Base-by-base conservation (phyloP, 2,113 vertebrate species). In the Ardeotis arabs region DNA sequence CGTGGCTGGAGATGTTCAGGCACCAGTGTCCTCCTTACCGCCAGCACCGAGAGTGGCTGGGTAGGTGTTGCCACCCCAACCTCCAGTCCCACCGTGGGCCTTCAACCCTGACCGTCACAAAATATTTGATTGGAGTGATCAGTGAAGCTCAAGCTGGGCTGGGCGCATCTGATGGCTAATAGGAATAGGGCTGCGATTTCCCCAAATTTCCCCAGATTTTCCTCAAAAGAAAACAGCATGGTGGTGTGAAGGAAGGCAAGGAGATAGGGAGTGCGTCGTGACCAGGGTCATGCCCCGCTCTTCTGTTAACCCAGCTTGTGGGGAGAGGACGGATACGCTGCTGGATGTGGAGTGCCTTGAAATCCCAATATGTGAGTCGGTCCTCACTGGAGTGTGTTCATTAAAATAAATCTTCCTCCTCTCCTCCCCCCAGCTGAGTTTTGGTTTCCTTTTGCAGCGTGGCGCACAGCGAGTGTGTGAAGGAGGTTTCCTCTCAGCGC, bases 291-390 rank as follows among this genome's bases (percentile, higher is more conserved):
- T 9, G 60, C 28, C 7, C 1, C 14, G 7, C 68, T 69, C 49
- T 25, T 4, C 0, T 0, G 3, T 55, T 7, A 28, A 4, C 5
- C 45, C 12, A 8, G 82, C 64, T 56, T 23, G 45, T 21, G 76
- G 49, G 73, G 28, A 10, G 80, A 53, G 72, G 9, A 49, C 62
- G 47, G 3, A 59, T 6, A 4, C 0, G 16, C 89, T 60, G 27
- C 55, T 84, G 88, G 24, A 3, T 6, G 64, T 3, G 63, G 35
- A 37, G 49, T 6, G 49, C 52, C 67, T 7, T 37, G 93, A 50
- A 39, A 58, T 75, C 69, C 41, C 63, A 1, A 0, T 20, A 1
- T 2, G 17, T 0, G 4, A 41, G 66, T 4, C 78, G 78, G 5
- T 66, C 17, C 70, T 60, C 78, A 41, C 22, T 49, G 8, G 74